These are phyloP conservation scores for Oryzias melastigma DNA, from an alignment of 2,113 vertebrate species.

Conservation along the genomic window DNA sequence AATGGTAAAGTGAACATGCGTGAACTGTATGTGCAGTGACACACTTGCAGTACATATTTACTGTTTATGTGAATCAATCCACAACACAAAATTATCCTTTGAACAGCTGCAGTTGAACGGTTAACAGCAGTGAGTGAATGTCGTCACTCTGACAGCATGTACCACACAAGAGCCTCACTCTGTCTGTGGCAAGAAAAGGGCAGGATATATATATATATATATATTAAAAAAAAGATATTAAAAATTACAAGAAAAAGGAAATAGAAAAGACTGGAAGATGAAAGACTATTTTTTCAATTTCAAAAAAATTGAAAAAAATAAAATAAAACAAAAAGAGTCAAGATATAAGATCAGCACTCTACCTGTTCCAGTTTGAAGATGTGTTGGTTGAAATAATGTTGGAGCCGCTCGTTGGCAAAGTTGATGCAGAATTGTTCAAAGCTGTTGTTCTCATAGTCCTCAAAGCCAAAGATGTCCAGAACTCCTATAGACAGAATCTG, in stretches of 20 bases:
- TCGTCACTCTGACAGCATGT: no score
- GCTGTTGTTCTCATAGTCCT: slow-evolving; percentile 97
- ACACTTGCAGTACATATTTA: no score
- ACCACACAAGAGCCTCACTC: no score
- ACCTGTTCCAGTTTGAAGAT: slow-evolving; percentile 97
- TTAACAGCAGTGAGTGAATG: no score
- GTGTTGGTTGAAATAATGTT: slow-evolving; percentile 98
- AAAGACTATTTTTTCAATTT: no score
- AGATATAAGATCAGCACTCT: not conserved
- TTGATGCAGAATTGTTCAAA: slow-evolving; percentile 99
- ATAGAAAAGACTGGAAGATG: no score
- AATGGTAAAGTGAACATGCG: no score
- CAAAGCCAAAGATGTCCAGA: slow-evolving; percentile 96
- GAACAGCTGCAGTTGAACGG: no score
- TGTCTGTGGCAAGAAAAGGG: no score
- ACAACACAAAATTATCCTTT: not conserved
- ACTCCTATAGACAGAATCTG: slow-evolving; percentile 95
- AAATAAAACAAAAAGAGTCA: not conserved
- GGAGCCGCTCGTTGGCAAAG: slow-evolving; percentile 93
- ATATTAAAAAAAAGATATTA: not conserved
- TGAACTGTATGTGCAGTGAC: no score
- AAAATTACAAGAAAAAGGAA: not conserved
- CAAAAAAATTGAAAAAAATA: no score
- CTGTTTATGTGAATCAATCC: not conserved
- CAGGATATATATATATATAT: no score